These are phyloP conservation scores for Xanthorhoe designata DNA, from an alignment of 2,888 invertebrate genomes.

Conservation along the genomic window DNA sequence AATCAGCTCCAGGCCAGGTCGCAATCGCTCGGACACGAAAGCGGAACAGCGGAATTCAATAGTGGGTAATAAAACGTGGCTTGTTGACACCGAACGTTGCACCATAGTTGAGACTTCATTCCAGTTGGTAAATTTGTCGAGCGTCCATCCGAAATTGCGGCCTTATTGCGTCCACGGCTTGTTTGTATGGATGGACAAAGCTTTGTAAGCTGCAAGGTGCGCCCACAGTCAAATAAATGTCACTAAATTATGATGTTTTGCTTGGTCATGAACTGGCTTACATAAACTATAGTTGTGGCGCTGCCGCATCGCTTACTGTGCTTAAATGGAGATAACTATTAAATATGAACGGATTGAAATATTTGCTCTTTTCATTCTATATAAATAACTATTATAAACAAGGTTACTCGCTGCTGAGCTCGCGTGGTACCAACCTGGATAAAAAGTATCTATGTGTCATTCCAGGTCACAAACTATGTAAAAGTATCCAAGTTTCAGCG, in stretches of 20 bases:
- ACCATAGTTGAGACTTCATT: slow-evolving; percentile 77
- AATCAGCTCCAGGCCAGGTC: slow-evolving; percentile 33
- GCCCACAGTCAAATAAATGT: slow-evolving; percentile 67
- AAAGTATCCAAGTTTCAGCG: too few relatives aligned
- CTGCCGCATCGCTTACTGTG: not conserved
- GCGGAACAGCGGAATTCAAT: slow-evolving; percentile 72
- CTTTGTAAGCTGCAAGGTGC: slow-evolving; percentile 75
- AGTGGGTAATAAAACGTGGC: slow-evolving; percentile 77
- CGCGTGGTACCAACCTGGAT: too few relatives aligned
- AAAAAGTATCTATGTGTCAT: too few relatives aligned
- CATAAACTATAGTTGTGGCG: slow-evolving; percentile 29
- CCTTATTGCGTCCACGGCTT: slow-evolving; percentile 78
- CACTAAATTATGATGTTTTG: slow-evolving; percentile 54
- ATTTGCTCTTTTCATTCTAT: too few relatives aligned
- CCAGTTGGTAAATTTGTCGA: slow-evolving; percentile 81
- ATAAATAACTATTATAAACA: too few relatives aligned
- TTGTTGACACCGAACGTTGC: slow-evolving; percentile 73
- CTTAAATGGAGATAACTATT: too few relatives aligned
- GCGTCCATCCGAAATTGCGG: slow-evolving; percentile 74
- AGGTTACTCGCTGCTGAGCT: too few relatives aligned
- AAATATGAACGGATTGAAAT: too few relatives aligned
- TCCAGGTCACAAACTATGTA: too few relatives aligned
- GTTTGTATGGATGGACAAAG: slow-evolving; percentile 76
- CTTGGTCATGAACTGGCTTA: slow-evolving; percentile 21
- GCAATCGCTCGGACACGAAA: slow-evolving; percentile 55